Conservation (phyloP, 2,797 vertebrate species). For the Enteromius afrohamiltoni region DNA sequence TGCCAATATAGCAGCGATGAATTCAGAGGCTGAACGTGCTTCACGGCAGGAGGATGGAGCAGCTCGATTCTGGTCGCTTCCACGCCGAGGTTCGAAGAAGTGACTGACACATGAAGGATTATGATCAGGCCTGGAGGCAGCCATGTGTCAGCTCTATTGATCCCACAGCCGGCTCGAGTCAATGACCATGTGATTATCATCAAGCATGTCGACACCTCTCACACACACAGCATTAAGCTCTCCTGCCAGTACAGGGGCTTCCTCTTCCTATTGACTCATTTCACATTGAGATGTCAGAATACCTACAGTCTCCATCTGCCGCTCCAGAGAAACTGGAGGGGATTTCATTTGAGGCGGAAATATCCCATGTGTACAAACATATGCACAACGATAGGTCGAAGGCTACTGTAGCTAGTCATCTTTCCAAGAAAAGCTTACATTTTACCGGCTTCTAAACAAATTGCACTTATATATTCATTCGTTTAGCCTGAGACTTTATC, state of each 20-base stretch:
- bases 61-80: conserved; percentile 39
- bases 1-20: conserved; percentile 39
- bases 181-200: conserved; percentile 62
- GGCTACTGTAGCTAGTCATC: neutral
- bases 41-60: conserved; percentile 20
- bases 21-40: conserved; percentile 18
- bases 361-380: conserved; percentile 38
- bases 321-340: conserved; percentile 29
- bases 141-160: conserved; percentile 60
- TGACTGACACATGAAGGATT: conserved; percentile 50
- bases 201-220: conserved; percentile 54
- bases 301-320: conserved; percentile 52
- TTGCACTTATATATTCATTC: neutral
- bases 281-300: conserved; percentile 52
- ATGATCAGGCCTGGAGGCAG: conserved; percentile 52
- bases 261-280: conserved; percentile 51
- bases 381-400: conserved; percentile 25
- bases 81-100: conserved; percentile 41
- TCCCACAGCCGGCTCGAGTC: conserved; percentile 56
- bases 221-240: conserved; percentile 41
- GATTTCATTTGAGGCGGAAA: conserved; percentile 33
- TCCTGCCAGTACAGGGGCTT: conserved; percentile 48
- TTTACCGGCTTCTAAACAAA: neutral
- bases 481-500: neutral
- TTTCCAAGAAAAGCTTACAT: conserved; percentile 6